Base-by-base conservation (phyloP, 2,888 invertebrate genomes). In the Cryptocheilus praepositus region DNA sequence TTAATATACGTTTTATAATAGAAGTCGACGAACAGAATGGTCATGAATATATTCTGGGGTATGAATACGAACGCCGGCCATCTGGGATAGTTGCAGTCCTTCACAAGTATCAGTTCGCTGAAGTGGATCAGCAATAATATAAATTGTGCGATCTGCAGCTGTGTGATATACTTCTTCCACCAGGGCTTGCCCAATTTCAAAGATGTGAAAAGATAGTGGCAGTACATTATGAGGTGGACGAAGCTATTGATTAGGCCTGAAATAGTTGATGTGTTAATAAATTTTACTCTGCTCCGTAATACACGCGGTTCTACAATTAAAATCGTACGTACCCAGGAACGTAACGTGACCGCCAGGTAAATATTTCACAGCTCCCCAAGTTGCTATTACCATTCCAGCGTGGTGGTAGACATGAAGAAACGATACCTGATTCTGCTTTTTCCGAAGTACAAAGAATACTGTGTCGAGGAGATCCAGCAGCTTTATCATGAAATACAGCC, bases 321-420 rank as follows among this genome's bases (percentile, higher is more conserved):
- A 25, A n/a, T n/a, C n/a, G n/a, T n/a, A 11, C 7, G 36, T 74
- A 88, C 88, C 89, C 74, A 88, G 56, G 61, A 87, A 83, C 5
- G 82, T 85, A 2, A 74, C 69, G 28, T 87, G 88, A 55, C 89
- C 89, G 89, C 93, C 92, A 75, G 92, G 90, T 0, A 91, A 79
- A 79, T 91, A 94, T 89, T 93, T 94, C 0, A 89, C 83, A 1
- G 90, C 92, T 16, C 89, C 85, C 93, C 94, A 96, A 65, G 90
- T 89, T 0, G 92, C 91, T 4, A 92, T 45, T 0, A 94, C 92
- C 95, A 97, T 96, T 0, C 95, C 94, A 0, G 93, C 91, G 85
- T 97, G 96, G 87, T 97, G 96, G 83, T 96, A 96, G 4, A 96
- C 92, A 83, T 97, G 96, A 28, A 97, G 91, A 83, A 96, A 96